Evolutionary conservation across 2,888 invertebrate species (phyloP).

Genomic region (Cabera pusaria): DNA sequence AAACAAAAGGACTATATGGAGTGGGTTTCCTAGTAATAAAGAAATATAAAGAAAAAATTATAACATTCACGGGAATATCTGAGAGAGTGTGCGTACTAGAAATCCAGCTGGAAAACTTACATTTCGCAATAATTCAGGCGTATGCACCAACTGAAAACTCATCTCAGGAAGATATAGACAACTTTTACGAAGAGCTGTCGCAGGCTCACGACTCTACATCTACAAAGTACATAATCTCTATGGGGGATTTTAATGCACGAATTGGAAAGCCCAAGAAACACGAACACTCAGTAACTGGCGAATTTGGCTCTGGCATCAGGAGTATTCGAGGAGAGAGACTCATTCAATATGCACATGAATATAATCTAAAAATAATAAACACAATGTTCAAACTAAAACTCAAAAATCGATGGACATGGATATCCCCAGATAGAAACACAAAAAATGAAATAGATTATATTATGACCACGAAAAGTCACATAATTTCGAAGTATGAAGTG

Average conservation of each 20-base stretch:
- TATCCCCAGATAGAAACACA: background rate
- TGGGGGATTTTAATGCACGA: conserved; percentile 4
- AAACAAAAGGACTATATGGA: conserved; percentile 4
- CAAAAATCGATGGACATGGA: conserved; percentile 19
- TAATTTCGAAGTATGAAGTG: too few species aligned
- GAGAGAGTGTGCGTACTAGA: background rate
- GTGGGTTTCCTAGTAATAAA: conserved; percentile 8
- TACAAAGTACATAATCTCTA: background rate
- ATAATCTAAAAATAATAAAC: conserved; percentile 16
- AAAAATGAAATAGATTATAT: conserved; percentile 1
- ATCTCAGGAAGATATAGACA: conserved; percentile 4
- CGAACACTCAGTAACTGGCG: conserved; percentile 1
- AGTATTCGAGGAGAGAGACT: conserved; percentile 15
- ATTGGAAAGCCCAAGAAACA: conserved; percentile 8
- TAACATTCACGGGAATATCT: conserved; percentile 9
- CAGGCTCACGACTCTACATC: background rate
- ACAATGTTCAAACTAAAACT: conserved; percentile 13
- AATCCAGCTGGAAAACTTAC: background rate
- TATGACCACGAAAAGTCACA: too few species aligned
- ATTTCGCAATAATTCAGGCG: conserved; percentile 9
- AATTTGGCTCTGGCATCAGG: conserved; percentile 8
- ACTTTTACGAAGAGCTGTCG: conserved; percentile 5
- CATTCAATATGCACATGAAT: conserved; percentile 20
- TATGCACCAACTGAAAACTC: conserved; percentile 13
- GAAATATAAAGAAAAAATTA: conserved; percentile 1